phyloP scores from a whole-genome alignment of 2,888 invertebrate species.

The Trachelus stipa region DNA sequence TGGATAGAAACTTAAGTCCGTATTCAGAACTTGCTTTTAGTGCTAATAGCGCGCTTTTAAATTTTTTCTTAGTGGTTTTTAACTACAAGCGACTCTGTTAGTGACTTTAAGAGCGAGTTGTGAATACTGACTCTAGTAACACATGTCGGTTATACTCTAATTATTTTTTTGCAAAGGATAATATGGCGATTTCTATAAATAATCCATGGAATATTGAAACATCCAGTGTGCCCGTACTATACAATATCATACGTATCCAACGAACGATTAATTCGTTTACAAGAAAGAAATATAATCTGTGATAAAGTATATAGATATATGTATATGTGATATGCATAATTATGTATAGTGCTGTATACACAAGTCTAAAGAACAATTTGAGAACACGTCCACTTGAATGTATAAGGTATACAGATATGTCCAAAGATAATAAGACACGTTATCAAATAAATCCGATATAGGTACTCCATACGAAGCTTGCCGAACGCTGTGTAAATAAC shows the following conservation, averaged over 20 bases:
- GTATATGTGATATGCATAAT: neutral
- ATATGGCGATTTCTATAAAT: too few species aligned
- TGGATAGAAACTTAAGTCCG: neutral
- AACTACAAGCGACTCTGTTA: too few species aligned
- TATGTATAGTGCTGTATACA: neutral
- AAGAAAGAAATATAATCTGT: neutral
- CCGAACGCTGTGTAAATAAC: neutral
- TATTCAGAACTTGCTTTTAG: too few species aligned
- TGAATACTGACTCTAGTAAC: neutral
- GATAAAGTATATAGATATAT: neutral
- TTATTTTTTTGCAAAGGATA: neutral
- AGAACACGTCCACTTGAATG: neutral
- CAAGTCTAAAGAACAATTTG: neutral
- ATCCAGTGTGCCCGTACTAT: neutral
- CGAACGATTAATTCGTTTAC: neutral
- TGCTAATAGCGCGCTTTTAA: too few species aligned
- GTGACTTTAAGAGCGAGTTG: too few species aligned
- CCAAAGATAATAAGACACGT: neutral
- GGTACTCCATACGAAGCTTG: neutral
- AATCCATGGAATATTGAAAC: neutral
- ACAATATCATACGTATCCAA: neutral
- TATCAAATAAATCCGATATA: neutral
- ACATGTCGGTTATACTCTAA: neutral
- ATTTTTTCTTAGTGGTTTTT: too few species aligned
- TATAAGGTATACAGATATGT: neutral